Conservation (phyloP, 2,888 invertebrate species). For the Trimorus sp. region DNA sequence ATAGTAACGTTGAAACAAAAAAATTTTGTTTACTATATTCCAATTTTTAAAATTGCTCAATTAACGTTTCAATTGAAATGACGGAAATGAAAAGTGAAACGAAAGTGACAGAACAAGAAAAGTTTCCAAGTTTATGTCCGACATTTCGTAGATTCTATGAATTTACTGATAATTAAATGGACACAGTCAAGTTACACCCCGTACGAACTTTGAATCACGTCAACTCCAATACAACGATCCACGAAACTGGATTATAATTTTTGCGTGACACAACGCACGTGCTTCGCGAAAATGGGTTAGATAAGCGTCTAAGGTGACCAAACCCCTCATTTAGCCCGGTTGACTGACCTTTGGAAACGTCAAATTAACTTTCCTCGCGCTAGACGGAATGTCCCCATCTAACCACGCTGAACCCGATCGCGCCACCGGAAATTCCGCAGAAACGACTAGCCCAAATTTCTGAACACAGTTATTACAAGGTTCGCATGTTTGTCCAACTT, state of each 20-base stretch:
- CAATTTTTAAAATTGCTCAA: too few relatives aligned
- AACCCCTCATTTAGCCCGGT: constrained; percentile 42
- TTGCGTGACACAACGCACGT: constrained; percentile 48
- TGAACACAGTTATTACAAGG: neutral
- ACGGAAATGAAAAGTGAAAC: too few relatives aligned
- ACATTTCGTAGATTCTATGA: too few relatives aligned
- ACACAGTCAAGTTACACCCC: neutral
- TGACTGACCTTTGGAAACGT: constrained; percentile 51
- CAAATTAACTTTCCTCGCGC: constrained; percentile 31
- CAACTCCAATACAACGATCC: constrained; percentile 16
- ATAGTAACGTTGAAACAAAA: too few relatives aligned
- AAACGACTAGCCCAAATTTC: constrained; percentile 5
- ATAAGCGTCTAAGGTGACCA: constrained; percentile 52
- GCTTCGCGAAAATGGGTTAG: constrained; percentile 51
- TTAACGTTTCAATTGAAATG: too few relatives aligned
- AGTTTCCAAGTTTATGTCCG: too few relatives aligned
- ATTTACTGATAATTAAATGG: too few relatives aligned
- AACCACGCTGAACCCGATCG: constrained; percentile 6
- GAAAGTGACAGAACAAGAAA: too few relatives aligned
- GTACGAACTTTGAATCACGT: constrained; percentile 29
- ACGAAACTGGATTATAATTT: constrained; percentile 45
- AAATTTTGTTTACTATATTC: too few relatives aligned
- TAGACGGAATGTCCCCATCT: neutral
- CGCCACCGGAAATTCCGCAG: constrained; percentile 11
- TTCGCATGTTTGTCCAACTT: constrained; percentile 15